Conservation (phyloP, 1,140 invertebrate genomes). For the Helicorthomorpha holstii region DNA sequence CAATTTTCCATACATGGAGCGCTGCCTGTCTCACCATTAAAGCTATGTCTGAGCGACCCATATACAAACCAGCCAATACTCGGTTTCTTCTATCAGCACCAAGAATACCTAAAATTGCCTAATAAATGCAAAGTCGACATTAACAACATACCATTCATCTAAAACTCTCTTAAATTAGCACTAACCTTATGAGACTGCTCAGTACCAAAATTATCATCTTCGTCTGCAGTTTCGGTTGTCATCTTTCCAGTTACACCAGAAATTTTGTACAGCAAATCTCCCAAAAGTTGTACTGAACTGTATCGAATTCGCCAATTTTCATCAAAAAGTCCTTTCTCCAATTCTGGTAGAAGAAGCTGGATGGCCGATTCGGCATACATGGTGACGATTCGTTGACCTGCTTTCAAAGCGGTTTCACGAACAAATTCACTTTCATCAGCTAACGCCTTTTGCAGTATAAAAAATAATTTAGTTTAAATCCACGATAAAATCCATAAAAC, state of each 20-base stretch:
- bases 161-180: not conserved
- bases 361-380: conserved; percentile 94
- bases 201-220: conserved; percentile 98
- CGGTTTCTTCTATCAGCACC: conserved; percentile 78
- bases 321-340: conserved; percentile 85
- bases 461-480: not conserved
- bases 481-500: not conserved
- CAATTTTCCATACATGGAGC: conserved; percentile 89
- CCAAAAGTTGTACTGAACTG: conserved; percentile 87
- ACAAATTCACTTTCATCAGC: conserved; percentile 99
- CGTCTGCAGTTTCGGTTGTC: conserved; percentile 93
- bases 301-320: conserved; percentile 98
- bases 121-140: too few relatives aligned
- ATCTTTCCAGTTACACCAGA: conserved; percentile 97
- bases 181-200: conserved; percentile 84
- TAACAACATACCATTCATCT: conserved; percentile 1
- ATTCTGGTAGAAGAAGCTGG: conserved; percentile 74
- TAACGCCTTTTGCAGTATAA: conserved; percentile 42
- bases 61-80: conserved; percentile 88
- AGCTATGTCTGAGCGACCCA: conserved; percentile 92
- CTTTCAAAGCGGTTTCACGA: conserved; percentile 85
- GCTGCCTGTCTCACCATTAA: conserved; percentile 93
- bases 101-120: conserved; percentile 70
- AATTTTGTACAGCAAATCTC: conserved; percentile 90
- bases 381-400: conserved; percentile 92